These are phyloP conservation scores for Artibeus lituratus DNA, from an alignment of 2,797 vertebrate genomes.

Conservation along the genomic window DNA sequence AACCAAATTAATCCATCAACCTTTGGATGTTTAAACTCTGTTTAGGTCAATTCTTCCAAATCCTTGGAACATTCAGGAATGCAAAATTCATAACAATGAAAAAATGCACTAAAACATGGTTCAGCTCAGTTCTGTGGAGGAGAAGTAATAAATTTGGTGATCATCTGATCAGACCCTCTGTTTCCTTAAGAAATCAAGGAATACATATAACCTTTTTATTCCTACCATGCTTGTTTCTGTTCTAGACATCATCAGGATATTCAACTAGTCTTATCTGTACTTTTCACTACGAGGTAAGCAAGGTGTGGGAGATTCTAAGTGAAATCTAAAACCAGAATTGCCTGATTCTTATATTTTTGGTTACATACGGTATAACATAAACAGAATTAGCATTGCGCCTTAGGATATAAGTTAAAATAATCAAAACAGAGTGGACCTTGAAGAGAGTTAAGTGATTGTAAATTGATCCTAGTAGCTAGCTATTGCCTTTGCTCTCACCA, in stretches of 20 bases:
- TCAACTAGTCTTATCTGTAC: not conserved
- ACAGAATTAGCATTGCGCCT: not conserved
- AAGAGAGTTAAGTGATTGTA: not conserved
- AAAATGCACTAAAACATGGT: not conserved
- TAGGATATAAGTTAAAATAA: not conserved
- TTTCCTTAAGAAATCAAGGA: not conserved
- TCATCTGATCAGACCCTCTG: not conserved
- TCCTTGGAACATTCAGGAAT: not conserved
- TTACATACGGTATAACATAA: not conserved
- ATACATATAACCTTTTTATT: not conserved
- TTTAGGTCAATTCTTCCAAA: slow-evolving; percentile 29
- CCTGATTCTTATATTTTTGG: not conserved
- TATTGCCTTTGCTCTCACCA: not conserved
- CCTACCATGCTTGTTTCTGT: not conserved
- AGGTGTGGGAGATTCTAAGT: not conserved
- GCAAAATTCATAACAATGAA: not conserved
- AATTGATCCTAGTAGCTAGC: not conserved
- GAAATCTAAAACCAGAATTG: slow-evolving; percentile 24
- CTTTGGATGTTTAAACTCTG: slow-evolving; percentile 11
- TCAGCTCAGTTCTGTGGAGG: not conserved
- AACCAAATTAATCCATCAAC: not conserved
- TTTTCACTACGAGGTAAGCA: not conserved
- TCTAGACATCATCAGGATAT: not conserved
- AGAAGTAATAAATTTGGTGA: not conserved
- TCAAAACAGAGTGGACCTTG: not conserved